Conservation (phyloP, 2,888 invertebrate genomes). For the Andrena marginata region DNA sequence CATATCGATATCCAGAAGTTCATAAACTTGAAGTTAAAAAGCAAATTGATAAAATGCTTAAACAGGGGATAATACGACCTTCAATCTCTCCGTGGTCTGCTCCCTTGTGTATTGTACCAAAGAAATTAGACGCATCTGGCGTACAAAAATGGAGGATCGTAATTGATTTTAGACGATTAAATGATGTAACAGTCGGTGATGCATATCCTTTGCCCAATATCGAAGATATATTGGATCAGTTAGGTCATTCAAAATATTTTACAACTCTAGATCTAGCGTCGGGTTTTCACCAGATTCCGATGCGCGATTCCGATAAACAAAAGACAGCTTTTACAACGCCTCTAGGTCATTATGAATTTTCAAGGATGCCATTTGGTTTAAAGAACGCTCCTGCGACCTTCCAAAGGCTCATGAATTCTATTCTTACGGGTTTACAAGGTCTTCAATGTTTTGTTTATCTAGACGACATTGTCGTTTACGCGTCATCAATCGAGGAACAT, state of each 20-base stretch:
- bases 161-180: neutral
- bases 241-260: constrained; percentile 4
- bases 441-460: constrained; percentile 28
- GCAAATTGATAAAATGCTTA: constrained; percentile 1
- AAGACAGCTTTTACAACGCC: neutral
- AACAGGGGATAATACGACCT: neutral
- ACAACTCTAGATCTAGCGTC: neutral
- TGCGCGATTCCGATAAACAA: neutral
- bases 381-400: constrained; percentile 28
- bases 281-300: neutral
- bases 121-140: constrained; percentile 1
- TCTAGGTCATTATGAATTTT: neutral
- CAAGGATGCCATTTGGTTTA: neutral
- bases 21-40: constrained; percentile 4
- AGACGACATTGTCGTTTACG: constrained; percentile 26
- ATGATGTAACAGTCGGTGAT: no score
- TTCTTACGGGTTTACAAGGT: constrained; percentile 3
- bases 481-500: constrained; percentile 15
- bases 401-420: constrained; percentile 11
- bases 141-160: constrained; percentile 13
- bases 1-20: constrained; percentile 4
- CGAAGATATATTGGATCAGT: neutral
- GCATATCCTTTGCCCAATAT: no score
- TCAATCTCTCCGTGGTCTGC: neutral
- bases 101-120: constrained; percentile 4